Evolutionary conservation across 2,797 vertebrate genomes (phyloP).

Genomic region (Channa striata): DNA sequence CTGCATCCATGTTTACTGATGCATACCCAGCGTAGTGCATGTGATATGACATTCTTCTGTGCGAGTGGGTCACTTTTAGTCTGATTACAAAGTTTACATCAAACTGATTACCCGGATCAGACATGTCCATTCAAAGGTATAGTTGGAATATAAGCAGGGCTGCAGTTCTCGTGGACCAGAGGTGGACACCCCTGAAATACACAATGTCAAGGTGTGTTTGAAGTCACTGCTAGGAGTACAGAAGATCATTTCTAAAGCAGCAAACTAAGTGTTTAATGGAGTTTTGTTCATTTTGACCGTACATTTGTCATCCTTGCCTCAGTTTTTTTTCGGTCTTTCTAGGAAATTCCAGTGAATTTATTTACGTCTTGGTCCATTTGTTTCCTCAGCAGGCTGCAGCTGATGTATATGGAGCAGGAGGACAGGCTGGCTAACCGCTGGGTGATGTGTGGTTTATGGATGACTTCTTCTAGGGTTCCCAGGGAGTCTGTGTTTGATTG

Average conservation of each 20-base stretch:
- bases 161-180: too few relatives aligned
- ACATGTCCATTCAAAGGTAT: too few relatives aligned
- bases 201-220: too few relatives aligned
- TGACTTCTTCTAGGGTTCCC: slow-evolving; percentile 67
- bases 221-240: too few relatives aligned
- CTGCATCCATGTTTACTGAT: too few relatives aligned
- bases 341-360: slow-evolving; percentile 62
- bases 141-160: too few relatives aligned
- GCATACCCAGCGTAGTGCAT: too few relatives aligned
- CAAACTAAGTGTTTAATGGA: slow-evolving; percentile 31
- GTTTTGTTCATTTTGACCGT: slow-evolving; percentile 31
- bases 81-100: too few relatives aligned
- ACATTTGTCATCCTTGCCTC: slow-evolving; percentile 19
- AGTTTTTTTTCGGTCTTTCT: slow-evolving; percentile 17
- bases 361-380: slow-evolving; percentile 52
- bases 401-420: slow-evolving; percentile 48
- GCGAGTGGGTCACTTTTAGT: too few relatives aligned
- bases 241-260: neutral
- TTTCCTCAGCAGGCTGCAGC: slow-evolving; percentile 51
- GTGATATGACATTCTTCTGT: too few relatives aligned
- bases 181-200: too few relatives aligned
- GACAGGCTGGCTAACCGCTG: slow-evolving; percentile 56
- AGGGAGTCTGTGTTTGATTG: slow-evolving; percentile 74
- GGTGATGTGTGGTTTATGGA: slow-evolving; percentile 76
- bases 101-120: too few relatives aligned